These are phyloP conservation scores for Eidolon dupreanum DNA, from an alignment of 2,797 vertebrate genomes.

Conservation along the genomic window DNA sequence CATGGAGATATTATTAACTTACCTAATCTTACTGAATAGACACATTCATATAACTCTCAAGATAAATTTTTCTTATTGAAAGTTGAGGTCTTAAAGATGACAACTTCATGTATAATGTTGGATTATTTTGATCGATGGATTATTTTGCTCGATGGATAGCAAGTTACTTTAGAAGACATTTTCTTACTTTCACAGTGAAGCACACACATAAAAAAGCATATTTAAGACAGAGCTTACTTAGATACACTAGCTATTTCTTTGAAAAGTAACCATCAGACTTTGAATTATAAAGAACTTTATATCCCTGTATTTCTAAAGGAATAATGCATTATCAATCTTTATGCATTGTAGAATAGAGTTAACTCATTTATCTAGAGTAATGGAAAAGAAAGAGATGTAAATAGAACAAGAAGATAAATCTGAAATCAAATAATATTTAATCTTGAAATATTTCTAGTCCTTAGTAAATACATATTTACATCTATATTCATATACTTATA, in stretches of 20 bases:
- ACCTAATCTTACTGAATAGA: neutral
- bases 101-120: neutral
- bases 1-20: neutral
- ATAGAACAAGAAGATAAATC: neutral
- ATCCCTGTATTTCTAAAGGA: neutral
- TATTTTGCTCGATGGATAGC: neutral
- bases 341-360: neutral
- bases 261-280: neutral
- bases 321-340: neutral
- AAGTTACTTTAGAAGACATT: constrained; percentile 5
- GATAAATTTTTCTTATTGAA: neutral
- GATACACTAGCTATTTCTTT: neutral
- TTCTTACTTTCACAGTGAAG: constrained; percentile 24
- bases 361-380: neutral
- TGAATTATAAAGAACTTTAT: neutral
- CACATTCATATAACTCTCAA: neutral
- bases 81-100: neutral
- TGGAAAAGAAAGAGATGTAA: neutral
- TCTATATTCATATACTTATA: neutral
- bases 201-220: neutral
- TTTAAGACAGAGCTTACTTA: neutral
- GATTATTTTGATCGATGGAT: neutral
- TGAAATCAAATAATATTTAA: constrained; percentile 51
- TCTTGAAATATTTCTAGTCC: constrained; percentile 29
- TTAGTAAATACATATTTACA: neutral